phyloP scores from a whole-genome alignment of 2,888 invertebrate species.

The Meghimatium bilineatum region DNA sequence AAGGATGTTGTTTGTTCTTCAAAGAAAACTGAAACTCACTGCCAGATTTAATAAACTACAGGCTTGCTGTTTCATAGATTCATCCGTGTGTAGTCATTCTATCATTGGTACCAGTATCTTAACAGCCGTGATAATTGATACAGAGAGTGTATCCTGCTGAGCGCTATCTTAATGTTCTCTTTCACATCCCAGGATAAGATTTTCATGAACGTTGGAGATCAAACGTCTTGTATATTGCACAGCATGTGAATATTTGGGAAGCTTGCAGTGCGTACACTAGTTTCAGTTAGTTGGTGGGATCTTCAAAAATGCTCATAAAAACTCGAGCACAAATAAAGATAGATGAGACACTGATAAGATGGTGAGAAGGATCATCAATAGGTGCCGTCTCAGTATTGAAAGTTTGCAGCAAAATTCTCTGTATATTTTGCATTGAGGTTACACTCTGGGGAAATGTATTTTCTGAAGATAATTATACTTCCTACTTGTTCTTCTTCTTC shows the following conservation, averaged over 20 bases:
- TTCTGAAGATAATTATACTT: too few relatives aligned
- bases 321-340: too few relatives aligned
- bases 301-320: too few relatives aligned
- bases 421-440: too few relatives aligned
- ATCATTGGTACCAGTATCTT: background rate
- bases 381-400: too few relatives aligned
- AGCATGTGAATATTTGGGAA: background rate
- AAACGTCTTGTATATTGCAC: background rate
- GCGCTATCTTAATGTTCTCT: background rate
- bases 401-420: too few relatives aligned
- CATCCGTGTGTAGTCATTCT: background rate
- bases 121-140: background rate
- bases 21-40: background rate
- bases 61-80: background rate
- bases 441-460: too few relatives aligned
- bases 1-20: background rate
- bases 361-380: too few relatives aligned
- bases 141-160: background rate
- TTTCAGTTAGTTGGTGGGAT: too few relatives aligned
- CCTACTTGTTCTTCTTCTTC: too few relatives aligned
- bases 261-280: background rate
- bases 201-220: background rate
- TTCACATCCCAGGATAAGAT: background rate
- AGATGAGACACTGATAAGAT: too few relatives aligned
- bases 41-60: background rate